phyloP scores from a whole-genome alignment of 92 coral and sea anemone species.

The Phymanthus crucifer region DNA sequence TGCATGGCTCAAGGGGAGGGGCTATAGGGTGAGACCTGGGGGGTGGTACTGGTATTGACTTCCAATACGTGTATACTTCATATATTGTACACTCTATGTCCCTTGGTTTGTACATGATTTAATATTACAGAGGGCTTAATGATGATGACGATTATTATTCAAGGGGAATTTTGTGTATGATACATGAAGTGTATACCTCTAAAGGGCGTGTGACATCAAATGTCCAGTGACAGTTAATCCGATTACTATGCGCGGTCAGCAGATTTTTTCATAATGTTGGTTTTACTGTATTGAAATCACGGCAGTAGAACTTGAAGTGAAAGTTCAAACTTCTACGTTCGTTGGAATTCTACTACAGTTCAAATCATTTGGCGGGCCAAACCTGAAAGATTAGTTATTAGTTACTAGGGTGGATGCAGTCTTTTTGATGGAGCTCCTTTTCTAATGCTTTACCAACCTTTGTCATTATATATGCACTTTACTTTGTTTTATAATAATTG shows the following conservation, averaged over 20 bases:
- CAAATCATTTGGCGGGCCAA: no score
- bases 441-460: no score
- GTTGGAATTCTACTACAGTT: no score
- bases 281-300: no score
- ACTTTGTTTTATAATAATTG: background rate
- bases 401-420: no score
- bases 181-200: conserved; percentile 1
- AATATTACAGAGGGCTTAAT: conserved; percentile 1
- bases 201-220: background rate
- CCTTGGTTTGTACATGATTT: conserved; percentile 1
- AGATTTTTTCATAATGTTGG: no score
- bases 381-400: no score
- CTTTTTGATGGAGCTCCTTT: no score
- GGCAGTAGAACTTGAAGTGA: no score
- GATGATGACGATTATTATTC: conserved; percentile 8
- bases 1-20: background rate
- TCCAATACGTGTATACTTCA: conserved; percentile 9
- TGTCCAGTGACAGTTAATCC: no score
- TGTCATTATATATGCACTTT: background rate
- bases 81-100: background rate
- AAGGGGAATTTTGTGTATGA: background rate
- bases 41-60: conserved; percentile 6
- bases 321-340: no score
- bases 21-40: background rate
- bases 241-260: no score